Percentiles rank a stretch among this genome's conserved stretches.
phyloP scores from a whole-genome alignment of 2,888 invertebrate genomes.

The Pristionchus japonicus region DNA sequence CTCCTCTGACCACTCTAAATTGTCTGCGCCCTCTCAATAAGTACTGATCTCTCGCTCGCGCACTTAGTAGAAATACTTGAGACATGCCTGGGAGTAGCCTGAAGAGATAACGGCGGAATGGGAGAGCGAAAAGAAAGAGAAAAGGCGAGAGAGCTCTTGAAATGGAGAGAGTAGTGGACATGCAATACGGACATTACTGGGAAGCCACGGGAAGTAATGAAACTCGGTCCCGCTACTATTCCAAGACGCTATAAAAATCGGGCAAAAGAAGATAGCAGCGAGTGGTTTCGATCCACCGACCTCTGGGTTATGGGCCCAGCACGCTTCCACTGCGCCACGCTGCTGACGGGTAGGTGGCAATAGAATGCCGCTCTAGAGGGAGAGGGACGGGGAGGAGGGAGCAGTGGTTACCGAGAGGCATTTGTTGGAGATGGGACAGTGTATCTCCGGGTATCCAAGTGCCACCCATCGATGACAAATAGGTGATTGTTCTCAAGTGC shows the following conservation, averaged over 20 bases:
- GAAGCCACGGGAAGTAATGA: neutral
- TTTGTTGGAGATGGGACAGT: neutral
- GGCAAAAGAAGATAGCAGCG: constrained; percentile 19
- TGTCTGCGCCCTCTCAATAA: neutral
- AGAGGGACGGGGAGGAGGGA: neutral
- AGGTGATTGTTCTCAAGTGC: neutral
- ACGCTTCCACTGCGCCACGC: constrained; percentile 88
- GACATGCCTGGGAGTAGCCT: neutral
- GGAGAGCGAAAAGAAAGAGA: neutral
- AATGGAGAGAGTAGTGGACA: neutral
- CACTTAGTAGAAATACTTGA: constrained; percentile 33
- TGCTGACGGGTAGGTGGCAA: constrained; percentile 77
- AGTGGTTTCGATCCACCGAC: constrained; percentile 81
- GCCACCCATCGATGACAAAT: neutral
- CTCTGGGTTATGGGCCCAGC: constrained; percentile 91
- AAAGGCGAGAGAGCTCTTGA: neutral
- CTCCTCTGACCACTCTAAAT: neutral
- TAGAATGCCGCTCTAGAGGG: neutral
- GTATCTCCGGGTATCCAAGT: neutral
- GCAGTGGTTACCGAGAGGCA: neutral
- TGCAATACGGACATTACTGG: constrained; percentile 29
- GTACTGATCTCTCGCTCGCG: neutral
- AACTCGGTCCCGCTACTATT: neutral
- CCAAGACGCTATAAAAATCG: neutral
- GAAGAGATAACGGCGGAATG: neutral